Evolutionary conservation across 2,888 invertebrate genomes (phyloP).

Genomic region (Eubasilissa splendida): DNA sequence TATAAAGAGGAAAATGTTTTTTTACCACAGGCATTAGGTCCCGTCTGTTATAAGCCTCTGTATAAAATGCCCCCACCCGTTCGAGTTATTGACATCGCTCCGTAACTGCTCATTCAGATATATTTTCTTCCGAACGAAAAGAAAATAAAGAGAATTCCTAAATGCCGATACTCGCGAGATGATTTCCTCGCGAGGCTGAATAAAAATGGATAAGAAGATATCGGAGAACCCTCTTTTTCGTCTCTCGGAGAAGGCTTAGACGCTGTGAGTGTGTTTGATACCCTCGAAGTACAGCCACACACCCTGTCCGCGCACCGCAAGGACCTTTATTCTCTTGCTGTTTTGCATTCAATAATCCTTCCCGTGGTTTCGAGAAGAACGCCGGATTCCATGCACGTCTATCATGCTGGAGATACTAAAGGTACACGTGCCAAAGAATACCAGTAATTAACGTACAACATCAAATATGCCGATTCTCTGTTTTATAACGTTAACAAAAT

Average conservation of each 20-base stretch:
- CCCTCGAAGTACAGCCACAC: neutral
- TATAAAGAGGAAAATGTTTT: slow-evolving; percentile 47
- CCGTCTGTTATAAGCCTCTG: slow-evolving; percentile 32
- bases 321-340: neutral
- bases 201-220: slow-evolving; percentile 54
- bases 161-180: slow-evolving; percentile 50
- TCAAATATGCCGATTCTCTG: no score
- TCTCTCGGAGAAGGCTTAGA: slow-evolving; percentile 34
- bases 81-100: slow-evolving; percentile 43
- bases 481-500: no score
- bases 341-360: slow-evolving; percentile 37
- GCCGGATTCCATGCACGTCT: neutral
- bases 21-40: slow-evolving; percentile 36
- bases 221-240: slow-evolving; percentile 41
- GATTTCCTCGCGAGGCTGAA: slow-evolving; percentile 44
- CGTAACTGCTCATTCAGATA: slow-evolving; percentile 35
- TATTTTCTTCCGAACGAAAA: slow-evolving; percentile 25
- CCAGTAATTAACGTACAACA: no score
- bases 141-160: slow-evolving; percentile 49
- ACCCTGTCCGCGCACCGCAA: neutral
- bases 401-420: no score
- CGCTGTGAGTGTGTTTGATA: slow-evolving; percentile 15
- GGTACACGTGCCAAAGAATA: no score
- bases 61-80: slow-evolving; percentile 7
- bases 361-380: neutral